Percentiles rank a stretch among this genome's conserved stretches.
Conservation (phyloP, 2,797 vertebrate species). For the Takifugu ocellatus region DNA sequence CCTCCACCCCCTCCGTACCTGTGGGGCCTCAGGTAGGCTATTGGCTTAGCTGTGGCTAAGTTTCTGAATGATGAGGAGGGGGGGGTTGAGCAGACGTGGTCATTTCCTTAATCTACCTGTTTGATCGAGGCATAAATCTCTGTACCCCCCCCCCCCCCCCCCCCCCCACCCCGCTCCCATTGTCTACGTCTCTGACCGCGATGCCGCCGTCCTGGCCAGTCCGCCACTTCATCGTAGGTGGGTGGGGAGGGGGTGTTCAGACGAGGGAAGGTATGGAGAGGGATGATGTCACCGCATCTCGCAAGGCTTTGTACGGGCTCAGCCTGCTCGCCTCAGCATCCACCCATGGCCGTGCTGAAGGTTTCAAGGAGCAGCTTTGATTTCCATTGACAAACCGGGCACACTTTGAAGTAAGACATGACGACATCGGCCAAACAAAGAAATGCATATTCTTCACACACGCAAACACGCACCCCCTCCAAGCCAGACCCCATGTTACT, state of each 20-base stretch:
- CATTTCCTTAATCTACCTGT: constrained; percentile 60
- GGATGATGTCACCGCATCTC: constrained; percentile 77
- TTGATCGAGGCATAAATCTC: constrained; percentile 42
- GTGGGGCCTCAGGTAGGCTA: constrained; percentile 59
- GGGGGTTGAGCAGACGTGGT: constrained; percentile 1
- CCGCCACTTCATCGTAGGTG: constrained; percentile 55
- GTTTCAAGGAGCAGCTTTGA: constrained; percentile 6
- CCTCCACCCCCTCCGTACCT: constrained; percentile 40
- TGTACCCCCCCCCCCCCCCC: not conserved
- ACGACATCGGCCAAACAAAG: too few relatives aligned
- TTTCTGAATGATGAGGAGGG: constrained; percentile 58
- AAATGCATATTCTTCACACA: not conserved
- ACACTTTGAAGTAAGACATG: too few relatives aligned
- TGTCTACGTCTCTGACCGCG: constrained; percentile 51
- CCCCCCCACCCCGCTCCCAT: constrained; percentile 13
- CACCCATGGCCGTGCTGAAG: constrained; percentile 23
- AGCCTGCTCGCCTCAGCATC: constrained; percentile 33
- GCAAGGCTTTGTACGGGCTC: constrained; percentile 59
- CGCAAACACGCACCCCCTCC: not conserved
- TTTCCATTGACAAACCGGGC: not conserved
- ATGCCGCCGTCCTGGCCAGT: constrained; percentile 18
- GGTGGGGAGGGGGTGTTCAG: constrained; percentile 41
- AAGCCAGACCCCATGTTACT: constrained; percentile 14
- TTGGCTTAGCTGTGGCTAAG: constrained; percentile 53
- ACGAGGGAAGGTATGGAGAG: constrained; percentile 60